A percentile compares a stretch with the other conserved stretches of the same genome.
Evolutionary conservation across 2,888 invertebrate genomes (phyloP).

Genomic region (Ferrisia virgata): DNA sequence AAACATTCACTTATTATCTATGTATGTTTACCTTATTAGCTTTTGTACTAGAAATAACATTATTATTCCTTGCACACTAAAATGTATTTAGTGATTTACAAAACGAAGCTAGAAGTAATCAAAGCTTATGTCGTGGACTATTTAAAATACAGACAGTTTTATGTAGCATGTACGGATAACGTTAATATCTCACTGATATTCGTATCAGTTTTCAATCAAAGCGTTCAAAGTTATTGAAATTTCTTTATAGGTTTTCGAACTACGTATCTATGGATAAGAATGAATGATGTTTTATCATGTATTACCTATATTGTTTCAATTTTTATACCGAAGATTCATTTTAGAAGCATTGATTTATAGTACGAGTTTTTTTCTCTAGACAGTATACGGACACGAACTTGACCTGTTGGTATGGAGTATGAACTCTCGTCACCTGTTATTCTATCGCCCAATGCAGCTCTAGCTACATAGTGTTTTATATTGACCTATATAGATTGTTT

Average conservation of each 20-base stretch:
- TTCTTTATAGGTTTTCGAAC: background rate
- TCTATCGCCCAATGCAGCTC: background rate
- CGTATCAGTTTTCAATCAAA: too few species aligned
- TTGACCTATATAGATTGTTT: slow-evolving; percentile 29
- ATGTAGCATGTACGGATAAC: too few species aligned
- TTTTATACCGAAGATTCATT: background rate
- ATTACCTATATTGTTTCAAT: background rate
- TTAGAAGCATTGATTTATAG: slow-evolving; percentile 32
- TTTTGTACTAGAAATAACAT: background rate
- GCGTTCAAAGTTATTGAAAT: too few species aligned
- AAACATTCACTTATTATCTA: too few species aligned
- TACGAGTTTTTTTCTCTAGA: background rate
- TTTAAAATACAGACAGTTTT: too few species aligned
- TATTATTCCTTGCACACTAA: background rate
- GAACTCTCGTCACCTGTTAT: slow-evolving; percentile 25
- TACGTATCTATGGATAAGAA: background rate
- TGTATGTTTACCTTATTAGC: background rate
- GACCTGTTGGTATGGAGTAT: slow-evolving; percentile 25
- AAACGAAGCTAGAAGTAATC: background rate
- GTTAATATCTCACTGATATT: too few species aligned
- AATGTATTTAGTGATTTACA: background rate
- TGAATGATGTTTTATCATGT: background rate
- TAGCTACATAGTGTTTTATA: slow-evolving; percentile 21
- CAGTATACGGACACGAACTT: slow-evolving; percentile 17
- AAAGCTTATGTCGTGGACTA: background rate